Evolutionary conservation across 2,888 invertebrate species (phyloP).

Genomic region (Toxonevra muliebris): DNA sequence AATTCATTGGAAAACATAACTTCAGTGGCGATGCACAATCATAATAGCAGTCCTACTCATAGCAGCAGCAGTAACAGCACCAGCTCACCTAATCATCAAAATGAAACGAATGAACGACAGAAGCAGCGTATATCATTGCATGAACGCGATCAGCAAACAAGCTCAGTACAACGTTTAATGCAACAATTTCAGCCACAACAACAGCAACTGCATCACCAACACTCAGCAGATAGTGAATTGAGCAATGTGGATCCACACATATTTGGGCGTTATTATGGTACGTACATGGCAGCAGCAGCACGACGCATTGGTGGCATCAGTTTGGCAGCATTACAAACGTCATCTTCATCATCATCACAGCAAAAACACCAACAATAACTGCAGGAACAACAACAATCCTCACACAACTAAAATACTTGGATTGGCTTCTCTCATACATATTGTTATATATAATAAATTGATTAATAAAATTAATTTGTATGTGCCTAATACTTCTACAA

Average conservation of each 20-base stretch:
- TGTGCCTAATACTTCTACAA: too few relatives aligned
- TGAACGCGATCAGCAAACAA: not conserved
- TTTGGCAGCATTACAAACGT: constrained; percentile 1
- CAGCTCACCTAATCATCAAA: not conserved
- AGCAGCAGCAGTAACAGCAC: not conserved
- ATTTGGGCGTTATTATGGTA: constrained; percentile 61
- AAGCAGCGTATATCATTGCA: not conserved
- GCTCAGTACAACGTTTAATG: constrained; percentile 23
- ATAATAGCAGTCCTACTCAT: not conserved
- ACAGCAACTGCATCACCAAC: constrained; percentile 16
- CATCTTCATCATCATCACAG: too few relatives aligned
- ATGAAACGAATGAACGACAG: not conserved
- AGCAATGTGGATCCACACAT: constrained; percentile 55
- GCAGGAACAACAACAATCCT: too few relatives aligned
- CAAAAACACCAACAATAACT: too few relatives aligned
- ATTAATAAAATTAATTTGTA: too few relatives aligned
- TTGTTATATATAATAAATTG: too few relatives aligned
- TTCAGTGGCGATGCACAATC: not conserved
- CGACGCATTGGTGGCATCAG: constrained; percentile 40
- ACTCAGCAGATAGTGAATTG: constrained; percentile 34
- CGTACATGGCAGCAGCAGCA: constrained; percentile 61
- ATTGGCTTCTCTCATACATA: too few relatives aligned
- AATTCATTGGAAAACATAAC: not conserved
- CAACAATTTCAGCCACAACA: constrained; percentile 19
- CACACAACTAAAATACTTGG: too few relatives aligned